phyloP scores from a whole-genome alignment of 1,140 invertebrate genomes.

The Pissodes strobi region DNA sequence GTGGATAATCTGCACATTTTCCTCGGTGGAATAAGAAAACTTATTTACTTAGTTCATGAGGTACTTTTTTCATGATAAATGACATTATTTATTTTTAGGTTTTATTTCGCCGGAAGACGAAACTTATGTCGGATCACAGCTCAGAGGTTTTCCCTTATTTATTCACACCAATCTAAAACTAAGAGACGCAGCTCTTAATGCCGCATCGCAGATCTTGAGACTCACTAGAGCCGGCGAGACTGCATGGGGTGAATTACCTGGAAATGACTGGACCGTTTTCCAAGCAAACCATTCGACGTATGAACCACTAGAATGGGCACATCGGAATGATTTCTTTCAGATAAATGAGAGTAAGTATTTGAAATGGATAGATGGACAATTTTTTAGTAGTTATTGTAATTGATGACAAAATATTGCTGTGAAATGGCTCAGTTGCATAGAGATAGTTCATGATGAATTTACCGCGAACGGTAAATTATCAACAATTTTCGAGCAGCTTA shows the following conservation, averaged over 20 bases:
- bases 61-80: too few relatives aligned
- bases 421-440: too few relatives aligned
- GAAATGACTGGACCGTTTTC: constrained; percentile 94
- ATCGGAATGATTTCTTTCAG: constrained; percentile 71
- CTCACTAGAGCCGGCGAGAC: constrained; percentile 89
- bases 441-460: too few relatives aligned
- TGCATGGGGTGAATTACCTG: constrained; percentile 82
- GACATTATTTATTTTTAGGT: too few relatives aligned
- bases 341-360: constrained; percentile 49
- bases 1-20: too few relatives aligned
- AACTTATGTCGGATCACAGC: constrained; percentile 81
- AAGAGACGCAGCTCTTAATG: constrained; percentile 87
- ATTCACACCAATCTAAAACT: constrained; percentile 90
- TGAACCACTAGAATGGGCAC: constrained; percentile 87
- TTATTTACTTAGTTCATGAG: too few relatives aligned
- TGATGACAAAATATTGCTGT: too few relatives aligned
- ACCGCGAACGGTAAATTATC: too few relatives aligned
- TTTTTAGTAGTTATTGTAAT: too few relatives aligned
- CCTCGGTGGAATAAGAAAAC: too few relatives aligned
- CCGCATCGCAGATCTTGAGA: constrained; percentile 84
- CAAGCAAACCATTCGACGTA: constrained; percentile 91
- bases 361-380: too few relatives aligned
- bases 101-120: constrained; percentile 89
- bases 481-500: too few relatives aligned
- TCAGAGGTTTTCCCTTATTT: constrained; percentile 89